Percentiles rank a stretch among this genome's conserved stretches.
Conservation (phyloP, 2,797 vertebrate species). For the Denticeps clupeoides region DNA sequence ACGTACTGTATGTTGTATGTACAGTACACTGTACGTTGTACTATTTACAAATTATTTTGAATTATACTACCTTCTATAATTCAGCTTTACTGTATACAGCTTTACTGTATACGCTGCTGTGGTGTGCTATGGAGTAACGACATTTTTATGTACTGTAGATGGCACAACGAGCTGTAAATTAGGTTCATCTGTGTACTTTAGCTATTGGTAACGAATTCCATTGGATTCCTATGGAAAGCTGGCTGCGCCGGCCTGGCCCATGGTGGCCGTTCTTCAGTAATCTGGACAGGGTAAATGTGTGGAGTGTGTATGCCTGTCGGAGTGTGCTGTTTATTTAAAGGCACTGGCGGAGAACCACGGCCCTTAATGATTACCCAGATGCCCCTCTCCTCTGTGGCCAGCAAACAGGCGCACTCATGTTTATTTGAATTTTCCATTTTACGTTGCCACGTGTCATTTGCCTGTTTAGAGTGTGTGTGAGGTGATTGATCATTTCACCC, state of each 20-base stretch:
- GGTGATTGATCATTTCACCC: constrained; percentile 66
- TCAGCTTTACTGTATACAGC: too few species aligned
- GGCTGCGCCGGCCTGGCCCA: not conserved
- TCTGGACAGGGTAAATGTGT: constrained; percentile 67
- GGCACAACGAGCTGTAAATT: not conserved
- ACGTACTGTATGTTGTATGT: too few species aligned
- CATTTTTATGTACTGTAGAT: not conserved
- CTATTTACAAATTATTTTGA: too few species aligned
- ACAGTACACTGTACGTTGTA: too few species aligned
- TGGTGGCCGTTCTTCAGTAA: constrained; percentile 47
- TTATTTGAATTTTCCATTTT: constrained; percentile 80
- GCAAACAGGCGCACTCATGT: constrained; percentile 61
- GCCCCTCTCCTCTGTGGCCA: constrained; percentile 60
- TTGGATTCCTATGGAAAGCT: not conserved
- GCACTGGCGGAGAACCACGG: constrained; percentile 62
- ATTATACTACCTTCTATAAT: too few species aligned
- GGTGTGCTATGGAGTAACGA: too few species aligned
- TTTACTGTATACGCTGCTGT: too few species aligned
- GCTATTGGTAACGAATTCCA: constrained; percentile 2
- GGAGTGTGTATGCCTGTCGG: constrained; percentile 65
- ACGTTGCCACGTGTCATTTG: constrained; percentile 67
- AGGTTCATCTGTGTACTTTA: not conserved
- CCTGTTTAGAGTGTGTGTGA: constrained; percentile 63
- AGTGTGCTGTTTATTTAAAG: constrained; percentile 76
- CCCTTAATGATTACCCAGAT: constrained; percentile 70